phyloP scores from a whole-genome alignment of 30 jellyfish, hydroid and myxozoan genomes.

The Chironex yamaguchii region DNA sequence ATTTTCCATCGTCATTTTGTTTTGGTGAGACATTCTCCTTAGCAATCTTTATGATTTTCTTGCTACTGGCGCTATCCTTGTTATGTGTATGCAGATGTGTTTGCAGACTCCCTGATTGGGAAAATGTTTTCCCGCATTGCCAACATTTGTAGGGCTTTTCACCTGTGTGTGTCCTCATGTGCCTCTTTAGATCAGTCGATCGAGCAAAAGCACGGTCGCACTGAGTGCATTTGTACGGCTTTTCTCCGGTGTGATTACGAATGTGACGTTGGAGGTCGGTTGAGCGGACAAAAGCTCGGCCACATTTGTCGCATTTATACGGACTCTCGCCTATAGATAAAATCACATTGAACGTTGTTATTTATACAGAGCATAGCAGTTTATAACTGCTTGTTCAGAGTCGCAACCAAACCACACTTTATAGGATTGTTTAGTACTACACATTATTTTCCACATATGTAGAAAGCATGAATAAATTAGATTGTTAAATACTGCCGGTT shows the following conservation, averaged over 20 bases:
- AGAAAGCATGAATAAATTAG: too few relatives aligned
- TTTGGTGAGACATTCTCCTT: background rate
- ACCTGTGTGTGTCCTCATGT: conserved; percentile 99
- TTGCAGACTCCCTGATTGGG: conserved; percentile 89
- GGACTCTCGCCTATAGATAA: conserved; percentile 91
- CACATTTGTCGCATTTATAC: conserved; percentile 98
- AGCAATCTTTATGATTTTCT: conserved; percentile 61
- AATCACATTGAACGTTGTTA: background rate
- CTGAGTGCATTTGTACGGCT: conserved; percentile 96
- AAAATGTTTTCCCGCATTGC: conserved; percentile 87
- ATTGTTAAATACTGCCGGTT: too few relatives aligned
- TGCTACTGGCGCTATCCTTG: conserved; percentile 51
- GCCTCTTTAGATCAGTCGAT: conserved; percentile 96
- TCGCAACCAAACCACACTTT: background rate
- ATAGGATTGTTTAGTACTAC: too few relatives aligned
- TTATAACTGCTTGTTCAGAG: background rate
- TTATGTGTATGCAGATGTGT: conserved; percentile 87
- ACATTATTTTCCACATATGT: too few relatives aligned
- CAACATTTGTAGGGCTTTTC: conserved; percentile 92
- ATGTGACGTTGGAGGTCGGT: conserved; percentile 98
- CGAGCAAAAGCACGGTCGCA: conserved; percentile 98
- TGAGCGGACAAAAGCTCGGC: conserved; percentile 98
- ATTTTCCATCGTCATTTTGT: background rate
- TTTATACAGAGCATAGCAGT: background rate
- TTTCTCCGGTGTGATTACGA: conserved; percentile 98